Conservation (phyloP, 2,113 vertebrate genomes). For the Tringa solitaria region DNA sequence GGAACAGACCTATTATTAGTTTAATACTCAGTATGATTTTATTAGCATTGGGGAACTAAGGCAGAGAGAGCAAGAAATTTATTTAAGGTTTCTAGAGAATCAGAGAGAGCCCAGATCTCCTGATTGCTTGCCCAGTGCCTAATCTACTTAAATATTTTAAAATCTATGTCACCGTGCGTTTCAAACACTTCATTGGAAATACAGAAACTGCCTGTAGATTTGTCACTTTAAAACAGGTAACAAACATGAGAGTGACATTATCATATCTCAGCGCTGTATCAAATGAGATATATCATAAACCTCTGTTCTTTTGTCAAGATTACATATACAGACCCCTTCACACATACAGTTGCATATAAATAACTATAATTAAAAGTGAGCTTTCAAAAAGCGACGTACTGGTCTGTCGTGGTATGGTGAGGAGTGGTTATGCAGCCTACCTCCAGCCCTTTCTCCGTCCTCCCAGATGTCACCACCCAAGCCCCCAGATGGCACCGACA, state of each 20-base stretch:
- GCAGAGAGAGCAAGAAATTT: neutral
- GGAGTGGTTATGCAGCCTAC: neutral
- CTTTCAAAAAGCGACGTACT: neutral
- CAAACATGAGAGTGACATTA: neutral
- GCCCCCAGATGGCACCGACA: rapidly evolving
- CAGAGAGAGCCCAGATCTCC: neutral
- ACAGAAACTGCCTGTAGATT: neutral
- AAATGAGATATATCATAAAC: neutral
- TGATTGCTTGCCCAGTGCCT: neutral
- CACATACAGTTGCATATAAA: neutral
- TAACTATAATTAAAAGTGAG: neutral
- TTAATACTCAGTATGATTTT: neutral
- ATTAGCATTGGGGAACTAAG: neutral
- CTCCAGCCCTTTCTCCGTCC: neutral
- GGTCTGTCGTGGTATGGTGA: neutral
- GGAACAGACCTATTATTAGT: neutral
- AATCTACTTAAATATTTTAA: neutral
- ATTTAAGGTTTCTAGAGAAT: neutral
- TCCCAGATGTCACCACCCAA: neutral
- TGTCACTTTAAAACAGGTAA: neutral
- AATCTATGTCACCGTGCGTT: neutral
- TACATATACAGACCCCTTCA: neutral
- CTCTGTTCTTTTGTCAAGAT: neutral
- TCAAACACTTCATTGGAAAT: neutral
- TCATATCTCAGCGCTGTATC: neutral